These are phyloP conservation scores for Hypomesus transpacificus DNA, from an alignment of 2,113 vertebrate species.

Conservation along the genomic window DNA sequence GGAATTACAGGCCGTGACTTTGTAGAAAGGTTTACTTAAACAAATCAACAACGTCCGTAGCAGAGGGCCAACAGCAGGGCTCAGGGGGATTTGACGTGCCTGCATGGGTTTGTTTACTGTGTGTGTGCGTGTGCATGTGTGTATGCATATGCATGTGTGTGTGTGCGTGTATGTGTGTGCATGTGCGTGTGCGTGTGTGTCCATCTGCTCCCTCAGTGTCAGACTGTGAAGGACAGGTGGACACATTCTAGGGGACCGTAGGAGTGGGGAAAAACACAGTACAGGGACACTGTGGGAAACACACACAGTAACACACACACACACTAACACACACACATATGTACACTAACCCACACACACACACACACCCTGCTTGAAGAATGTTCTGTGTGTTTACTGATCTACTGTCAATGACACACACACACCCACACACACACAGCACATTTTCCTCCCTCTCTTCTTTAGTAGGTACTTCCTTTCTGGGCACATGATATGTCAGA, in stretches of 20 bases:
- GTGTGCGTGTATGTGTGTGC: constrained; percentile 1
- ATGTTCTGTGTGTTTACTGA: no score
- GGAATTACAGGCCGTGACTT: constrained; percentile 7
- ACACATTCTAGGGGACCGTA: constrained; percentile 3
- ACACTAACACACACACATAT: no score
- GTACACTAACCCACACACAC: no score
- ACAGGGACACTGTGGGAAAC: constrained; percentile 3
- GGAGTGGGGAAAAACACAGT: not conserved
- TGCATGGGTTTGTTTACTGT: constrained; percentile 7
- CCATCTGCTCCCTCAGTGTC: constrained; percentile 34
- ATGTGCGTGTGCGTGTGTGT: not conserved
- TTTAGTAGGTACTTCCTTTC: no score
- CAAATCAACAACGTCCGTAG: not conserved
- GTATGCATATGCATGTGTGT: constrained; percentile 29
- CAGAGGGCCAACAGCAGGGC: not conserved
- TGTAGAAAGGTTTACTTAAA: not conserved
- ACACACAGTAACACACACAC: not conserved
- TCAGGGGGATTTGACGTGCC: constrained; percentile 18
- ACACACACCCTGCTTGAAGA: no score
- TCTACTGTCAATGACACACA: no score
- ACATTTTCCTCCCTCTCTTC: no score
- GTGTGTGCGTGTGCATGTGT: not conserved
- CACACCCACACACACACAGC: no score
- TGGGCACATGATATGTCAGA: no score
- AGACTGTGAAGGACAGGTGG: constrained; percentile 24